Base-by-base conservation (phyloP, 23 tunicate species). In the Halocynthia aurantium region DNA sequence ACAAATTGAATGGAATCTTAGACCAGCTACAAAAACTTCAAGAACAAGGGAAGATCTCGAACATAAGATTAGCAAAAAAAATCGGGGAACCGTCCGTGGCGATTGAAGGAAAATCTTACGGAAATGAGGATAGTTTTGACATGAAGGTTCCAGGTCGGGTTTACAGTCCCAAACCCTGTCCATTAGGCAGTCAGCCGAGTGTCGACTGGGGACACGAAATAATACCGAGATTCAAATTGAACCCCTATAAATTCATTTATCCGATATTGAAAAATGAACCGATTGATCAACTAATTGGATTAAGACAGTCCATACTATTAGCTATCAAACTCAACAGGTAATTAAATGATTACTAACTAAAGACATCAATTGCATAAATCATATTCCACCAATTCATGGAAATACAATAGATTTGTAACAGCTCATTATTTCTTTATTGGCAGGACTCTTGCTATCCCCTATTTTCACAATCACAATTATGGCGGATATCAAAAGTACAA, bases 391-490 rank as follows among this genome's bases (percentile, higher is more conserved):
- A 1, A 31, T 31, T 0, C 44, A 31, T 31, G 44, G 4, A 31
- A 31, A 31, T 31, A 31, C 44, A 31, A n/a, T n/a, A 31, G 44
- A 31, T 31, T 31, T 31, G 4, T 31, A 31, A 31, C 44, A 1
- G 4, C 44, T 31, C 4, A 31, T 31, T 0, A 31, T 31, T 31
- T 31, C 44, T 31, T 31, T 31, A 31, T 31, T 1, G 44, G 1
- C 44, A 71, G 76, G 12, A 71, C 76, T 52, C 57, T 71, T 10
- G 76, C 57, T 52, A 10, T 71, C 17, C 76, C 76, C 12, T 71
- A 71, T 52, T 71, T 71, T 21, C 76, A 71, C 60, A 71, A 71
- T 71, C 76, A 71, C 76, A 71, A 71, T 71, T 71, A 71, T 52
- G 76, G 76, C 0, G 76, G 76, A 50, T 20, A 17, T 9, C 50